Percentiles rank a stretch among this genome's conserved stretches.
phyloP scores from a whole-genome alignment of 2,888 invertebrate genomes.

The Cosmia pyralina region DNA sequence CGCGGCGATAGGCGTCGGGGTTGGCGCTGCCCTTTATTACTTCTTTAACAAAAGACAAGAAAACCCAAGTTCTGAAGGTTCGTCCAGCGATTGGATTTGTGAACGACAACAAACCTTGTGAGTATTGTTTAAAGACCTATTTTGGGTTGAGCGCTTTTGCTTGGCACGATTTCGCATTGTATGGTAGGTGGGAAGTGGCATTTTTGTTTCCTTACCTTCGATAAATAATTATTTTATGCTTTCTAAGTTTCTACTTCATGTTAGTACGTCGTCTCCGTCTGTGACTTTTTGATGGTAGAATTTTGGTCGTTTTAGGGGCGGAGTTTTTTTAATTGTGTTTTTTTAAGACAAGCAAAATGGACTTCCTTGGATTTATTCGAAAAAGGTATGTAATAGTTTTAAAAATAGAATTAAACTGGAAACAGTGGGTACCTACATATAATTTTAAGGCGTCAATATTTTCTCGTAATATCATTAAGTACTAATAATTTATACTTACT shows the following conservation, averaged over 20 bases:
- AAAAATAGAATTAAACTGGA: not conserved
- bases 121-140: slow-evolving; percentile 63
- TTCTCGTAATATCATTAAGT: not conserved
- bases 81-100: slow-evolving; percentile 77
- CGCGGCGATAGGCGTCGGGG: slow-evolving; percentile 84
- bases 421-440: not conserved
- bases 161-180: slow-evolving; percentile 61
- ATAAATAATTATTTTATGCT: not conserved
- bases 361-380: slow-evolving; percentile 10
- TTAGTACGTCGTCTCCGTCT: not conserved
- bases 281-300: not conserved
- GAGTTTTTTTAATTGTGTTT: too few species aligned
- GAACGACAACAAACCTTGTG: slow-evolving; percentile 76
- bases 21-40: slow-evolving; percentile 86
- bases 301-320: too few species aligned
- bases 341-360: slow-evolving; percentile 14
- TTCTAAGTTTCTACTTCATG: slow-evolving; percentile 14
- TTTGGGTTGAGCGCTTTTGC: slow-evolving; percentile 42
- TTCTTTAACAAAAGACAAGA: slow-evolving; percentile 81
- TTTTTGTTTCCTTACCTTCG: slow-evolving; percentile 36
- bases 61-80: slow-evolving; percentile 76
- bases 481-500: too few species aligned
- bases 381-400: slow-evolving; percentile 18
- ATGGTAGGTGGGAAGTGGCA: slow-evolving; percentile 11
- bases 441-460: not conserved